These are phyloP conservation scores for Augiades crinisus DNA, from an alignment of 2,888 invertebrate species.

Conservation along the genomic window DNA sequence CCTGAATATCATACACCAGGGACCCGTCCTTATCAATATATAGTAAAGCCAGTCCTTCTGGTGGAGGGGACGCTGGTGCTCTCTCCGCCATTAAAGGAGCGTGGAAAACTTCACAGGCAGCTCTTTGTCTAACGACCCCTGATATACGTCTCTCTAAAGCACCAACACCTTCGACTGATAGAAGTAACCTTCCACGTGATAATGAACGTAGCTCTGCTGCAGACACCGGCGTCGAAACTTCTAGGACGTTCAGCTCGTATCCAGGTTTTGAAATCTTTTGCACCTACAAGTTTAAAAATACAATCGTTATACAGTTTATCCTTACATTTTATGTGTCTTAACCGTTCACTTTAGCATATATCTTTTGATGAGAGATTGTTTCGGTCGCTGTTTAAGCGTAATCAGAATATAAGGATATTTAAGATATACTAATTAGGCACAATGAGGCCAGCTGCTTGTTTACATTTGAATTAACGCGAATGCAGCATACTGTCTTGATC, in stretches of 20 bases:
- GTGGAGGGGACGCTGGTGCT: slow-evolving; percentile 63
- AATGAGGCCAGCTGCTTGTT: too few relatives aligned
- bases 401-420: too few relatives aligned
- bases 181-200: slow-evolving; percentile 87
- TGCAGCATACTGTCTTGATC: too few relatives aligned
- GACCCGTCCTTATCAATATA: slow-evolving; percentile 90
- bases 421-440: too few relatives aligned
- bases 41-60: slow-evolving; percentile 88
- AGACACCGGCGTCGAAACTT: slow-evolving; percentile 89
- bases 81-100: slow-evolving; percentile 83
- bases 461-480: too few relatives aligned
- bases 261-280: slow-evolving; percentile 87
- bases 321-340: too few relatives aligned
- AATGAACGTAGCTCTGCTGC: slow-evolving; percentile 88
- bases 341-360: too few relatives aligned
- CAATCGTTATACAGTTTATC: too few relatives aligned
- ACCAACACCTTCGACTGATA: slow-evolving; percentile 86
- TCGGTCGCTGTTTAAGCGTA: too few relatives aligned
- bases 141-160: slow-evolving; percentile 85
- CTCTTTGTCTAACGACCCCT: slow-evolving; percentile 87
- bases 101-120: slow-evolving; percentile 91
- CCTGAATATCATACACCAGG: slow-evolving; percentile 88
- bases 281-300: slow-evolving; percentile 57
- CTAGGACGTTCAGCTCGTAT: slow-evolving; percentile 88
- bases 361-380: too few relatives aligned